Percentiles rank a stretch among this genome's conserved stretches.
phyloP scores from a whole-genome alignment of 1,140 invertebrate genomes.

The Drosophila nigromelanica region DNA sequence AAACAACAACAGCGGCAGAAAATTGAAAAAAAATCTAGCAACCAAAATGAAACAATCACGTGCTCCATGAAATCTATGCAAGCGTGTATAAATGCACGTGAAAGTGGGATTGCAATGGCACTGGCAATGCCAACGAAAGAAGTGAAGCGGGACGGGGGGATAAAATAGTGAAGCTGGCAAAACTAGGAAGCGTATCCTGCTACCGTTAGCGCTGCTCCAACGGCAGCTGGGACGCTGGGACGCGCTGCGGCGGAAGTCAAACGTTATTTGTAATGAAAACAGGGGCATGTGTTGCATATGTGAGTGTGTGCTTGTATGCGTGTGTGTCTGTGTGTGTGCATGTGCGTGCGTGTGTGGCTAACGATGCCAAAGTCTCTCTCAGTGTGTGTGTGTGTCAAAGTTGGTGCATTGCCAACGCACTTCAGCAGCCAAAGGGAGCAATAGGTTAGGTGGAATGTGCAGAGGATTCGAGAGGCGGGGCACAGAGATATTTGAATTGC shows the following conservation, averaged over 20 bases:
- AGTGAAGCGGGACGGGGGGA: background rate
- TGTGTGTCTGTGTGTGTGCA: slow-evolving; percentile 1
- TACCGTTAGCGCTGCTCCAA: background rate
- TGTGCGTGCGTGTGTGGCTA: slow-evolving; percentile 34
- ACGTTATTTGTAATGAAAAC: slow-evolving; percentile 82
- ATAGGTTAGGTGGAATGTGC: background rate
- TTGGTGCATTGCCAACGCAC: slow-evolving; percentile 79
- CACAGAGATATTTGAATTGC: slow-evolving; percentile 73
- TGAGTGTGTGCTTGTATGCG: slow-evolving; percentile 8
- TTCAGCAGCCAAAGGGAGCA: slow-evolving; percentile 51
- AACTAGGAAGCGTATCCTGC: slow-evolving; percentile 25
- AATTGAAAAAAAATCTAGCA: slow-evolving; percentile 49
- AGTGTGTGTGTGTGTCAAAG: slow-evolving; percentile 29
- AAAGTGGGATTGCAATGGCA: slow-evolving; percentile 73
- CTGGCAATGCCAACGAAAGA: slow-evolving; percentile 39
- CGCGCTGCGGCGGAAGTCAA: slow-evolving; percentile 75
- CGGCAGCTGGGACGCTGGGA: slow-evolving; percentile 36
- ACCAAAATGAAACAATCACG: slow-evolving; percentile 81
- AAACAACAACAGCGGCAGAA: slow-evolving; percentile 9
- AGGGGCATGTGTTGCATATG: slow-evolving; percentile 71
- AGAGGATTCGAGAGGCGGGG: background rate
- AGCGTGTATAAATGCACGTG: slow-evolving; percentile 79
- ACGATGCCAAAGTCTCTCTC: slow-evolving; percentile 43
- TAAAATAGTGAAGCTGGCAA: slow-evolving; percentile 2
- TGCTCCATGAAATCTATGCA: slow-evolving; percentile 78